Conservation (phyloP, 2,113 vertebrate species). For the Etia nguti region DNA sequence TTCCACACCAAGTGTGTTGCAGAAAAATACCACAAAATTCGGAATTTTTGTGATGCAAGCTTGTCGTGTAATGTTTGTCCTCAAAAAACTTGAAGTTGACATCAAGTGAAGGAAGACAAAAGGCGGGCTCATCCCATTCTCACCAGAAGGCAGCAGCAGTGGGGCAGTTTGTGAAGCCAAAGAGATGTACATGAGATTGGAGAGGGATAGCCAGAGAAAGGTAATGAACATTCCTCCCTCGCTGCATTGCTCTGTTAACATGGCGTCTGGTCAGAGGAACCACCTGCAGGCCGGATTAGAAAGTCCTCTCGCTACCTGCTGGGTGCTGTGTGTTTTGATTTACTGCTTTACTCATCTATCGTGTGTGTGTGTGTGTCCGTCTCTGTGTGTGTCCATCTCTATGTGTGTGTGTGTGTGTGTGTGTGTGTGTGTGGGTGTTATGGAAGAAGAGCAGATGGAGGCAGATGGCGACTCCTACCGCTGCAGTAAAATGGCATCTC, state of each 20-base stretch:
- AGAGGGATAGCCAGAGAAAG: neutral
- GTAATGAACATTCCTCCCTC: neutral
- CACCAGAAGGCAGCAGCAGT: neutral
- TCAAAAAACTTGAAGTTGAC: neutral
- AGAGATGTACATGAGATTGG: neutral
- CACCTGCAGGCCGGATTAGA: constrained; percentile 19
- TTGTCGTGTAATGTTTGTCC: neutral
- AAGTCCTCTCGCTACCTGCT: constrained; percentile 11
- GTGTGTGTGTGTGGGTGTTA: neutral
- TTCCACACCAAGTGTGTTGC: neutral
- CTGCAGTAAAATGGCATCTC: constrained; percentile 46
- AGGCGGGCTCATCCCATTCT: neutral
- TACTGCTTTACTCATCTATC: neutral
- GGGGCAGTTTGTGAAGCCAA: neutral
- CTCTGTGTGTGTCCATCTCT: neutral
- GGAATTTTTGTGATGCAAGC: neutral
- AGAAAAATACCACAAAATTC: neutral
- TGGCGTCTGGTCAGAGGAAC: neutral
- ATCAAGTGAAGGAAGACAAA: neutral
- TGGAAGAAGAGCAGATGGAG: constrained; percentile 49
- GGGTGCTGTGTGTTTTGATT: constrained; percentile 5
- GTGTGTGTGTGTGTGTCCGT: neutral
- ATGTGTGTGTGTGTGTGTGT: neutral
- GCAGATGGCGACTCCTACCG: constrained; percentile 56
- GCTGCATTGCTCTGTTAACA: neutral